Evolutionary conservation across 1,140 invertebrate genomes (phyloP), one percentile per base, ranked within the genome.

Genomic region (Monomorium pharaonis): DNA sequence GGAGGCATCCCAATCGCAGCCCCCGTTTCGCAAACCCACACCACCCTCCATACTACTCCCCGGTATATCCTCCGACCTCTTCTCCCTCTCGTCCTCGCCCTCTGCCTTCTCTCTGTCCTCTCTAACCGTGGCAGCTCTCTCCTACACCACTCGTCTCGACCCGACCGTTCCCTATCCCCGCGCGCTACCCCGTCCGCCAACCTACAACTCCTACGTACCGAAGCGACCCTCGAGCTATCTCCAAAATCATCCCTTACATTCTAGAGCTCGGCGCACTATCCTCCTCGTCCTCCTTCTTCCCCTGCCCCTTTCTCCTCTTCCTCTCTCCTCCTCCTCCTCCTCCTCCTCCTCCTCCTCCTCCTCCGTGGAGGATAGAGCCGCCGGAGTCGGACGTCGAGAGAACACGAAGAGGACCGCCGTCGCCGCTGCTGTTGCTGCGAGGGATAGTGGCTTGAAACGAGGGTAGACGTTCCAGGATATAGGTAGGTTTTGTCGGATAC

Each of bases 191-290:
- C 88, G 90, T 72, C 90, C 80, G 67, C 78, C 89, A 88, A 90
- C 78, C 88, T 90, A 90, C 88, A 90, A 91, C 89, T 91, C 89
- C 89, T 90, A 90, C 88, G 89, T 91, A 89, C 86, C 86, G 67
- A 62, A 92, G 92, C 94, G 93, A 95, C 93, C 93, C 94, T 94
- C 93, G 81, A 95, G 94, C 94, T 94, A 95, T 95, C 94, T 95
- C 94, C 94, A 93, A 95, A 95, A 95, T 95, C 94, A 95, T 95
- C 94, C 94, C 94, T 94, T 94, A 94, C 93, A 94, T 93, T 94
- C 91, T 92, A 88, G 91, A 90, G 91, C 90, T 87, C 63, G 83
- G 90, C 88, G 86, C 85, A 87, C 91, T 93, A 93, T 93, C 92
- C 94, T 74, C 76, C 27, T 67, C 42, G 2, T 58, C 37, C 24